Evolutionary conservation across 2,113 vertebrate genomes (phyloP), one percentile per base, ranked within the genome.

Genomic region (Agapornis roseicollis): DNA sequence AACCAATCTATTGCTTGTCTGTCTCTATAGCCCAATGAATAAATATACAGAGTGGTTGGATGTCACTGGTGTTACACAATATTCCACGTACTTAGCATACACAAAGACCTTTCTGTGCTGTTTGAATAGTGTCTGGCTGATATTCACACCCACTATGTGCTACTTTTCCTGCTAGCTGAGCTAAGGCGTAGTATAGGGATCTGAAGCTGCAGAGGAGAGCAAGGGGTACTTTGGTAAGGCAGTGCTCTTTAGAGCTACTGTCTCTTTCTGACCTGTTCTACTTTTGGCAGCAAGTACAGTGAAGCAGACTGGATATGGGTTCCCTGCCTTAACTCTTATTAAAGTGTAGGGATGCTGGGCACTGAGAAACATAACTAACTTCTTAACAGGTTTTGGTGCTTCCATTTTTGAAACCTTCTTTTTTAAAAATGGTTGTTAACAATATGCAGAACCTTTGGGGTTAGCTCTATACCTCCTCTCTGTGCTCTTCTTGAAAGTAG

Each of bases 141-240:
- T 13, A 55, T 1, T 39, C 24, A 41, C 14, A 19, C 25, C 25
- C 15, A 10, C 19, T n/a, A 25, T 0, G 0, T 25, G 13, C 24
- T 74, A 39, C 13, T 22, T 17, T 70, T 73, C 25, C 46, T 24
- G 15, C 20, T 47, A 44, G 12, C 31, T 71, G 44, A 49, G 10
- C 47, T 66, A 35, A 29, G 27, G 7, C 8, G 3, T 46, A 60
- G 33, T 0, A 0, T 11, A 46, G 29, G 35, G 18, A 35, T 28
- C 10, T 13, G 23, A 63, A 16, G 4, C 13, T 12, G 35, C 35
- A 29, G 22, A n/a, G 23, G 17, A 61, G 4, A 44, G 27, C 20
- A 52, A 64, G 33, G 9, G 1, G 4, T 49, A 6, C 17, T 65
- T 78, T 24, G 29, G 6, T 14, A 56, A 31, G 11, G 16, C 4